A percentile compares a stretch with the other conserved stretches of the same genome.
Evolutionary conservation across 2,797 vertebrate genomes (phyloP).

Genomic region (Epinephelus coioides): DNA sequence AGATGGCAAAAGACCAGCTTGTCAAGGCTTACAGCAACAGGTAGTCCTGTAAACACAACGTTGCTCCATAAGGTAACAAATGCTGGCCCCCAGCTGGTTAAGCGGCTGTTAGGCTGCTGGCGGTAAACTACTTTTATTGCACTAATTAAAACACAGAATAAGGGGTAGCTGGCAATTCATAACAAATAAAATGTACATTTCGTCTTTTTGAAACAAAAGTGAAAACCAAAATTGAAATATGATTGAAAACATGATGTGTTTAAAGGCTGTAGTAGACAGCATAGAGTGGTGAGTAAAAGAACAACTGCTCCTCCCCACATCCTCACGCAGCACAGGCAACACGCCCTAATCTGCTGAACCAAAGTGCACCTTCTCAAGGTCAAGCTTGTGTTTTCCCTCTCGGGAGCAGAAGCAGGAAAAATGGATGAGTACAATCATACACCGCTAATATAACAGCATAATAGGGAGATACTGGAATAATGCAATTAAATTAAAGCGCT

Average conservation of each 20-base stretch:
- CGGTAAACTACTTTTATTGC: not conserved
- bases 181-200: not conserved
- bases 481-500: constrained; percentile 74
- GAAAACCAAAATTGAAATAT: not conserved
- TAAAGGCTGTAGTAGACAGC: not conserved
- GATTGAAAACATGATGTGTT: not conserved
- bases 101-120: not conserved
- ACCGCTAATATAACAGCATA: constrained; percentile 51
- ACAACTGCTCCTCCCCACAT: not conserved
- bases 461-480: constrained; percentile 61
- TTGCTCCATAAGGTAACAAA: not conserved
- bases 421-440: constrained; percentile 55
- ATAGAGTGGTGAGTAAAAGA: not conserved
- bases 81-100: not conserved
- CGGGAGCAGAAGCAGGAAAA: constrained; percentile 31
- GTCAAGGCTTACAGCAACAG: not conserved
- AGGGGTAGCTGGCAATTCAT: not conserved
- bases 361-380: constrained; percentile 46
- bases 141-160: not conserved
- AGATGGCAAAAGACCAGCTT: not conserved
- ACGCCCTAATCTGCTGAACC: constrained; percentile 22
- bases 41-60: not conserved
- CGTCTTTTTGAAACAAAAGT: not conserved
- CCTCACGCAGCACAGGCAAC: not conserved
- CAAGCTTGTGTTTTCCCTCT: constrained; percentile 46